Evolutionary conservation across 2,888 invertebrate species (phyloP), one percentile per base, ranked within the genome.

Genomic region (Pasiphila rectangulata): DNA sequence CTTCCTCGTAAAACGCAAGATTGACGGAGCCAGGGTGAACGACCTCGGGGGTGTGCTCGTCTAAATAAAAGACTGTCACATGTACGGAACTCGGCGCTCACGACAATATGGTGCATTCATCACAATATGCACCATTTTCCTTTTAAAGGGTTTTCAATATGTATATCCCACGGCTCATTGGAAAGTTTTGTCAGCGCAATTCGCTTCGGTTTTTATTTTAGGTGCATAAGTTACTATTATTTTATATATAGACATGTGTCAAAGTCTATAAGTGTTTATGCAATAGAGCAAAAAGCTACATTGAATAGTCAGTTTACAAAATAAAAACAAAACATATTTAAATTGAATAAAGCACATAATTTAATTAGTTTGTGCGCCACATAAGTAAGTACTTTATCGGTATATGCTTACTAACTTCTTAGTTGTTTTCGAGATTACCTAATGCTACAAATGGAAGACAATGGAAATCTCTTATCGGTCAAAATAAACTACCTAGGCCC

Each of bases 31-130:
- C 68, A 67, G 63, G 84, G 77, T 86, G 73, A 83, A 80, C 69
- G 74, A 83, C 83, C 86, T 68, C 69, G 64, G 71, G 83, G 84
- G 83, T 83, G 78, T 64, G 73, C 68, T 75, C 75, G 66, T 82
- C 79, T 83, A 84, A 85, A 85, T 85, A 84, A 83, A 79, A 85
- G 75, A 76, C 67, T 74, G 76, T 75, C 76, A 75, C 69, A 75
- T 70, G 67, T 12, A 23, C 25, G 38, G 25, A 52, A 40, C 36
- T 17, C 43, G 34, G 4, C 40, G 38, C 38, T 38, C 41, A 45
- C 40, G 29, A 38, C 34, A 34, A 51, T 39, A 25, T 39, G 39
- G 36, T 32, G 16, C 46, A 49, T 51, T 46, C 42, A 51, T 44
- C 41, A 40, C 30, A 37, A 35, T n/a, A n/a, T 39, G 45, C 25